These are phyloP conservation scores for Pentalonia nigronervosa DNA, from an alignment of 1,140 invertebrate genomes.

Conservation along the genomic window DNA sequence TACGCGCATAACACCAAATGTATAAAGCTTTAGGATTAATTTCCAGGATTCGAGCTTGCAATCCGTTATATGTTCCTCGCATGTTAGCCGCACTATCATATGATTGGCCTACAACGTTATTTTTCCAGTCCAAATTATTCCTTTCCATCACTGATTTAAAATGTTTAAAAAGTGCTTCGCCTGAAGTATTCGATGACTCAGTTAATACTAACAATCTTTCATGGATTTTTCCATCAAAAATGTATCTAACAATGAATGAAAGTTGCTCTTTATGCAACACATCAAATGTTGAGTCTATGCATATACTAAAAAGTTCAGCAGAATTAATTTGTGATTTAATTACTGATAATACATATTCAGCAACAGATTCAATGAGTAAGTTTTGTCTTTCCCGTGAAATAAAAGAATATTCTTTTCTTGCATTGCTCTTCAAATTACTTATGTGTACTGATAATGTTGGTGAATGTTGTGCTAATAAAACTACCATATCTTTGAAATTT, in stretches of 20 bases:
- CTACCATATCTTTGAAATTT: too few relatives aligned
- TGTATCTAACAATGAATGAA: neutral
- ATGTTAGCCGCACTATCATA: conserved; percentile 27
- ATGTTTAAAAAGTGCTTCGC: neutral
- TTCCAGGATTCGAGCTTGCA: neutral
- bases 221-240: neutral
- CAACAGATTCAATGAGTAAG: neutral
- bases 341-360: neutral
- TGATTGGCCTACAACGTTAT: neutral
- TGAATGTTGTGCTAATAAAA: neutral
- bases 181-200: neutral
- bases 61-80: neutral
- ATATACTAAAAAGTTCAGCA: neutral
- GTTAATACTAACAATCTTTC: neutral
- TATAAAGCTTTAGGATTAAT: conserved; percentile 12
- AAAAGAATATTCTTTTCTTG: neutral
- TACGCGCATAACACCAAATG: neutral
- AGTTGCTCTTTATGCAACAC: neutral
- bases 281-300: neutral
- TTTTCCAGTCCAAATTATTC: neutral
- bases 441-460: neutral
- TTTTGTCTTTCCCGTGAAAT: neutral
- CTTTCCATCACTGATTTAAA: conserved; percentile 4
- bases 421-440: neutral
- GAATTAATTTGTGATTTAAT: neutral